Conservation (phyloP, 2,113 vertebrate species). For the Burhinus oedicnemus region DNA sequence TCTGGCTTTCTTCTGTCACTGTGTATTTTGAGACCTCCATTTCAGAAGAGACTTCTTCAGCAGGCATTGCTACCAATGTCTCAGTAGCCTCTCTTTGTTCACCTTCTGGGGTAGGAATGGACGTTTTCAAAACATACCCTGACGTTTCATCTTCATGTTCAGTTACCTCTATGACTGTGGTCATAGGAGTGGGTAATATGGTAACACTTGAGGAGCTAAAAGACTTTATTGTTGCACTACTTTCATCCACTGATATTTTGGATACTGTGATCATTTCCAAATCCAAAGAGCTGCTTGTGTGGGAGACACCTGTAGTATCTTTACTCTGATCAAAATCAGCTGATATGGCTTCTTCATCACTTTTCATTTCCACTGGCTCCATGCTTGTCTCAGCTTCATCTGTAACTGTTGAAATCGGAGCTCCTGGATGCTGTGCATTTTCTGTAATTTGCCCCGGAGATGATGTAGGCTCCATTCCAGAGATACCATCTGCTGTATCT, state of each 20-base stretch:
- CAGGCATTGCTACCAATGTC: neutral
- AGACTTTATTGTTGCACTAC: neutral
- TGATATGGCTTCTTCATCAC: neutral
- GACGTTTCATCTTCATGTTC: slow-evolving; percentile 1
- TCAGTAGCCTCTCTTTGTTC: neutral
- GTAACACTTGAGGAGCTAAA: neutral
- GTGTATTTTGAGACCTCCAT: neutral
- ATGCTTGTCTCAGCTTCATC: neutral
- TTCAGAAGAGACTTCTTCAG: neutral
- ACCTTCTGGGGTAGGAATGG: neutral
- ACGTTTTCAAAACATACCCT: neutral
- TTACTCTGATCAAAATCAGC: slow-evolving; percentile 25
- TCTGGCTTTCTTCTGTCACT: neutral
- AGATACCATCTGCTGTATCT: slow-evolving; percentile 40
- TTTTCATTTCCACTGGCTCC: neutral
- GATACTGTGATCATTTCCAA: slow-evolving; percentile 49
- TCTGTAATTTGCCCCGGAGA: slow-evolving; percentile 17
- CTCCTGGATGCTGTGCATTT: neutral
- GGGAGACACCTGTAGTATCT: neutral
- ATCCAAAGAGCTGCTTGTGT: slow-evolving; percentile 8
- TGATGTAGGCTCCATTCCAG: slow-evolving; percentile 45
- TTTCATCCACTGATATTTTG: slow-evolving; percentile 45
- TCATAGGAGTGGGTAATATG: neutral
- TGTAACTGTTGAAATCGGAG: neutral
- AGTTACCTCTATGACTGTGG: neutral